Evolutionary conservation across 1,140 invertebrate species (phyloP), one percentile per base, ranked within the genome.

Genomic region (Scaptomyza pallida): DNA sequence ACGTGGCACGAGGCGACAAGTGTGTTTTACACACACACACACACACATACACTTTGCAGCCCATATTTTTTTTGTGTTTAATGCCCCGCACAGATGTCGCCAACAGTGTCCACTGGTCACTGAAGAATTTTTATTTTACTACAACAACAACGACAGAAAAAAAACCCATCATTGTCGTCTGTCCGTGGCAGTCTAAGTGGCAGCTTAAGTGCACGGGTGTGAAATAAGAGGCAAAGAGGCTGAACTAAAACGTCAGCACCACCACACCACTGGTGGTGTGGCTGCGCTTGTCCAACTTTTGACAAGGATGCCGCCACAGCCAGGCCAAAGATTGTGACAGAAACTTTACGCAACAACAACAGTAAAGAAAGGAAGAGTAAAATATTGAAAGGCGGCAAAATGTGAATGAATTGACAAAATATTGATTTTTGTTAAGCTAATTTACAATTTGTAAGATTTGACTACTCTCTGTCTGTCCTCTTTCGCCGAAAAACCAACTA

Each of bases 361-460:
- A n/a, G n/a, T n/a, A n/a, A n/a, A n/a, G n/a, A n/a, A 40, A 23
- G 9, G 12, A 44, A 51, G 50, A 57, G 15, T 10, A 15, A 13
- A 44, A 65, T 37, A 17, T 33, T 40, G 56, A 44, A 69, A 35
- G 13, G 63, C 16, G 33, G 33, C 5, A 43, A 19, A 47, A 60
- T 10, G 59, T 62, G 45, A 43, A 37, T 16, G 17, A 16, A 33
- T 35, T 50, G 40, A 17, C 0, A 40, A 51, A 50, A 43, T 83
- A 78, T 85, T 72, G 78, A 82, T 82, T 78, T 83, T 75, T 63
- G 15, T 45, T 19, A 69, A 72, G 59, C 55, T 75, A 85, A 79
- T 83, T 85, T 64, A 72, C 51, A 79, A 83, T 19, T 8, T 13
- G 10, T 4, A 26, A 26, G 5, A 26, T 26, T 5, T 26, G 2